Base-by-base conservation (phyloP, 2,113 vertebrate genomes). In the Sylvia atricapilla region DNA sequence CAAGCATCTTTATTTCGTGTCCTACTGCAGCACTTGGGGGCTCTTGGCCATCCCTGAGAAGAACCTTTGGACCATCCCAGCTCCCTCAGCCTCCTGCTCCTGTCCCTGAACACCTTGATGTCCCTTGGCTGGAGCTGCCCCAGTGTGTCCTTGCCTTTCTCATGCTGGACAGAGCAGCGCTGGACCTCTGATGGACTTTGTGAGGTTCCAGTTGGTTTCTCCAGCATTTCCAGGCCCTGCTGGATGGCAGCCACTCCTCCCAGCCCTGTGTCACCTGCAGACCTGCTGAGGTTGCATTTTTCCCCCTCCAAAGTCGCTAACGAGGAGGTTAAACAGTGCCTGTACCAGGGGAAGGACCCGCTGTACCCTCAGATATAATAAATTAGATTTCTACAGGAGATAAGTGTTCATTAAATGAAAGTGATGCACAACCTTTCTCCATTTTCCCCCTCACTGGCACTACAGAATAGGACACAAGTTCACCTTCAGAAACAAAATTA, bases 271-370 rank as follows among this genome's bases (percentile, higher is more conserved):
- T 44, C 62, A 28, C 39, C 44, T 63, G 39, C 49, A 94, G 33
- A 24, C 28, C 27, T 67, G 70, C 84, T 76, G 70, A 46, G 25
- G 22, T 1, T n/a, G 41, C 23, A 4, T 8, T 67, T 44, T 49
- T 3, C 9, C n/a, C 41, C n/a, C 16, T 60, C 35, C 0, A 12
- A 63, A 47, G 62, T 50, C 0, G 0, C n/a, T n/a, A 27, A 8
- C 1, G 2, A 55, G 30, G 55, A 79, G 31, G 15, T 59, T 30
- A 11, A 82, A 43, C 24, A 25, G 15, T 19, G 35, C 7, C 44
- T 59, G 62, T 19, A 30, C 25, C 55, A 53, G 58, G 41, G 37
- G 33, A 62, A 49, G 73, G 16, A 24, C 70, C 56, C 50, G 19
- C 21, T 67, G 10, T 22, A 39, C 20, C 27, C 66, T 84, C 60